phyloP scores from a whole-genome alignment of 2,797 vertebrate species.

The Thunnus albacares region DNA sequence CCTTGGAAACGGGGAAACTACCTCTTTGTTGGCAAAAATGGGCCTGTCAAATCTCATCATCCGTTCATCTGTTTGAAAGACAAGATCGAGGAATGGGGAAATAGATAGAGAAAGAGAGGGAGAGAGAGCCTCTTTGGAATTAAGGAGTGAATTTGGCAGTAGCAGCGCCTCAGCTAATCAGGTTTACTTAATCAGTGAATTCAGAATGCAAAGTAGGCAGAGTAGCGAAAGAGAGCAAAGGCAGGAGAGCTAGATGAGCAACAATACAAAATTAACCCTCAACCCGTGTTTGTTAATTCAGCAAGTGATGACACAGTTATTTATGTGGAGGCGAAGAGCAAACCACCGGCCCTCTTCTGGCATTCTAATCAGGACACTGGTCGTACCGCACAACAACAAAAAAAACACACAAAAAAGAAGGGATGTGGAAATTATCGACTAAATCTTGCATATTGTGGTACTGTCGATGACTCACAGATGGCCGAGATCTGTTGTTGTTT shows the following conservation, averaged over 20 bases:
- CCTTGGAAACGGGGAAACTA: slow-evolving; percentile 43
- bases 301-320: slow-evolving; percentile 66
- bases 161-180: slow-evolving; percentile 61
- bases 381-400: slow-evolving; percentile 26
- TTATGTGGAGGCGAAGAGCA: slow-evolving; percentile 64
- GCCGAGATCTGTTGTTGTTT: slow-evolving; percentile 22
- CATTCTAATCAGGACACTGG: slow-evolving; percentile 55
- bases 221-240: slow-evolving; percentile 31
- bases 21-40: slow-evolving; percentile 55
- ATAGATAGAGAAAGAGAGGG: slow-evolving; percentile 6
- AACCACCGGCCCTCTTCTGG: slow-evolving; percentile 41
- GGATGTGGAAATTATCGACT: slow-evolving; percentile 44
- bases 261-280: slow-evolving; percentile 66
- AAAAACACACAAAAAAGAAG: slow-evolving; percentile 1
- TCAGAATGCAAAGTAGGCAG: slow-evolving; percentile 56
- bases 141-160: slow-evolving; percentile 61
- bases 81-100: slow-evolving; percentile 50
- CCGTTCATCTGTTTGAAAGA: slow-evolving; percentile 65
- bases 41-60: slow-evolving; percentile 69
- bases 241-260: slow-evolving; percentile 28
- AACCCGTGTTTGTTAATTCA: slow-evolving; percentile 63
- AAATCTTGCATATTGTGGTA: slow-evolving; percentile 31
- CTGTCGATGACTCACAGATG: slow-evolving; percentile 35
- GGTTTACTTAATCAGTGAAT: slow-evolving; percentile 75
- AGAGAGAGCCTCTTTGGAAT: slow-evolving; percentile 46